Conservation (phyloP, 2,797 vertebrate genomes). For the Bucorvus abyssinicus region DNA sequence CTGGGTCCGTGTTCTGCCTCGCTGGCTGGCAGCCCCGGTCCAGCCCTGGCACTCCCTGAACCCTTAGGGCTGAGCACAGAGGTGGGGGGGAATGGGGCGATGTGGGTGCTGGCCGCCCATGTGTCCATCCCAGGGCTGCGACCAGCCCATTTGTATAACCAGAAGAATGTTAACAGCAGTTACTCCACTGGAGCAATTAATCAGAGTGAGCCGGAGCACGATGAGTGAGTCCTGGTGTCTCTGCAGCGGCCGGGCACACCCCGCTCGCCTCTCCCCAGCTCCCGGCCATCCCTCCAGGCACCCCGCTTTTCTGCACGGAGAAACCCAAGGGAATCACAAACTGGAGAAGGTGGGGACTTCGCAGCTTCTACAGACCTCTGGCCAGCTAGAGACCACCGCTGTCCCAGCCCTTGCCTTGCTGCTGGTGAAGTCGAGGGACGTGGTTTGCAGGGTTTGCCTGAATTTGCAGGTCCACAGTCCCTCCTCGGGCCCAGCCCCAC, state of each 20-base stretch:
- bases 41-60: background rate
- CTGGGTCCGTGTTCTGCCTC: background rate
- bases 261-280: background rate
- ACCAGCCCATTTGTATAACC: accelerated
- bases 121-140: background rate
- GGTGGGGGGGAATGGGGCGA: accelerated
- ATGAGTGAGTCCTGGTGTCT: background rate
- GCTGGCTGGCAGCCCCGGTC: background rate
- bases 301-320: background rate
- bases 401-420: background rate
- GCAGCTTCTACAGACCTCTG: background rate
- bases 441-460: accelerated
- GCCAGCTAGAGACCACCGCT: accelerated
- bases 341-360: accelerated
- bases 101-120: accelerated
- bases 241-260: accelerated
- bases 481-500: accelerated
- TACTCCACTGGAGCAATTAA: too few relatives aligned
- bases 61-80: accelerated
- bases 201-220: background rate
- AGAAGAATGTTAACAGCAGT: background rate
- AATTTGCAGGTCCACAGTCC: too few relatives aligned
- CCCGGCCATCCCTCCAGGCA: background rate
- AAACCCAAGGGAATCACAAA: background rate
- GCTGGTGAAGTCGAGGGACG: background rate